Evolutionary conservation across 2,113 vertebrate species (phyloP).

Genomic region (Chaetodon trifascialis): DNA sequence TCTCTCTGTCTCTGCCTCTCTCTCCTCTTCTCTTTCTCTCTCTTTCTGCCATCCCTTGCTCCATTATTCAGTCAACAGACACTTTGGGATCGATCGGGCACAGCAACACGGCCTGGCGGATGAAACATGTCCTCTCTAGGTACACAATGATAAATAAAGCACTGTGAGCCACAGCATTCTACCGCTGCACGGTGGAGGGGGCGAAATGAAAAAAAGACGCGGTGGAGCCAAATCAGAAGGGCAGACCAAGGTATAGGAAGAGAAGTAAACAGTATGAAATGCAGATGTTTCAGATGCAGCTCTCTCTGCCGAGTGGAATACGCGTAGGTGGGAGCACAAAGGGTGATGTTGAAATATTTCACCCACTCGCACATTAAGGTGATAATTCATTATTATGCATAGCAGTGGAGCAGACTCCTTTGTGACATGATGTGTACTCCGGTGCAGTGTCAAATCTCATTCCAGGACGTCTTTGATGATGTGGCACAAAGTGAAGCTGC

Average conservation of each 20-base stretch:
- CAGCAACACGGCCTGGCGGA: constrained; percentile 81
- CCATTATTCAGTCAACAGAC: constrained; percentile 84
- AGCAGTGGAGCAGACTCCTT: constrained; percentile 48
- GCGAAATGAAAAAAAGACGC: constrained; percentile 38
- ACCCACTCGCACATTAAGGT: constrained; percentile 74
- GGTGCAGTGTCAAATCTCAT: constrained; percentile 64
- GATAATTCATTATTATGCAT: constrained; percentile 72
- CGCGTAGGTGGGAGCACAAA: constrained; percentile 61
- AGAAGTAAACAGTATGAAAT: constrained; percentile 61
- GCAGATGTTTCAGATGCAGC: constrained; percentile 53
- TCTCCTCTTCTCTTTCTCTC: constrained; percentile 36
- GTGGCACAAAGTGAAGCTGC: constrained; percentile 58
- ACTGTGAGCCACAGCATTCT: constrained; percentile 70
- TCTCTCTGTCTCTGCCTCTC: constrained; percentile 30
- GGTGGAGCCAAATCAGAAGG: constrained; percentile 63
- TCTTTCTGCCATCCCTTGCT: constrained; percentile 61
- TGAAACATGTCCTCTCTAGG: constrained; percentile 85
- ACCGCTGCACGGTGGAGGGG: constrained; percentile 52
- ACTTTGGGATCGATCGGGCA: constrained; percentile 82
- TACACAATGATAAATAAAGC: constrained; percentile 87
- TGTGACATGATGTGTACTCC: constrained; percentile 60
- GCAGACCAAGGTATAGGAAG: constrained; percentile 58
- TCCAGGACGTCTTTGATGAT: constrained; percentile 56
- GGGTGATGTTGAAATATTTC: constrained; percentile 61
- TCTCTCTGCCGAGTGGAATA: constrained; percentile 9